Evolutionary conservation across 2,888 invertebrate genomes (phyloP), one percentile per base, ranked within the genome.

Genomic region (Apamea crenata): DNA sequence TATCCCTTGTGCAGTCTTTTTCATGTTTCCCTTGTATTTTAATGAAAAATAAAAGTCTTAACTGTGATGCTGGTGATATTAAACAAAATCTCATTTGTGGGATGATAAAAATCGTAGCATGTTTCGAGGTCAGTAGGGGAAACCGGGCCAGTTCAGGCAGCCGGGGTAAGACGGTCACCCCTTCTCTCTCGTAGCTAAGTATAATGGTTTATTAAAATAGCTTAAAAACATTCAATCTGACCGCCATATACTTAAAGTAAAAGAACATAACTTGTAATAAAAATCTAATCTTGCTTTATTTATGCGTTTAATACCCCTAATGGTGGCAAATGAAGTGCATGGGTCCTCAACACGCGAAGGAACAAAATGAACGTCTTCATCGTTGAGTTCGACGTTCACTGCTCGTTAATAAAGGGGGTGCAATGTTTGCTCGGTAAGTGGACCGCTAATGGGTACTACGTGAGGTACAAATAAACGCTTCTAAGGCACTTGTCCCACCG

Each of bases 231-330:
- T 44, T 53, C 16, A 74, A 36, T 29, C 25, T 56, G 36, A 66
- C 36, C 7, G 18, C 77, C 16, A 25, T 16, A 29, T 44, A 44
- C 1, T 10, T 50, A 63, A 70, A 67, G 50, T 59, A 21, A 69
- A 77, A 53, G 50, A 67, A 61, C 72, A 74, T 77, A 78, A 56
- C 68, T 72, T 61, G 36, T n/a, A 79, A 74, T 69, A 79, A n/a
- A 84, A 79, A 78, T 80, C 72, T 73, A 78, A 85, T 74, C 68
- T 76, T 36, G 69, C 72, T 40, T 89, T 86, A 90, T 90, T 88
- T 88, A 91, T 88, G 78, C 81, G 75, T 86, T 85, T 80, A 90
- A 91, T 91, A 86, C 83, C 78, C 77, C 10, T 90, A 89, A 90
- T 88, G 86, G 78, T 74, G 53, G 68, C 67, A 40, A 75, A 77